Base-by-base conservation (phyloP, 1,140 invertebrate species). In the Himalopsyche phryganea region DNA sequence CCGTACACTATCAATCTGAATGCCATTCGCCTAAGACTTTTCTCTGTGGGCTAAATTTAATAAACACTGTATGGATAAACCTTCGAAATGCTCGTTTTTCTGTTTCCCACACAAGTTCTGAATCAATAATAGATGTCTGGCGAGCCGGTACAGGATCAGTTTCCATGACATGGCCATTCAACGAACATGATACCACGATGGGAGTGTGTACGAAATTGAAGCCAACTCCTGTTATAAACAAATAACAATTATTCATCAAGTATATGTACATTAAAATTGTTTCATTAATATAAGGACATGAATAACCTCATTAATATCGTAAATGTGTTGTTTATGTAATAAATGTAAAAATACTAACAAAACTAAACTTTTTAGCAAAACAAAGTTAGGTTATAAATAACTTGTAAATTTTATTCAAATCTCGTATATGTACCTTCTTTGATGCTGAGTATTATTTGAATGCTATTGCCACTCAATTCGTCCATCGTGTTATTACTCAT, bases 71-170 rank as follows among this genome's bases (percentile, higher is more conserved):
- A n/a, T n/a, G n/a, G n/a, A n/a, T n/a, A n/a, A n/a, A 67, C 66
- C 53, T 60, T 52, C 54, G 48, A 41, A 65, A 53, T n/a, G 56
- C 54, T 35, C 59, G 59, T 50, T 55, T 63, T 11, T 66, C 62
- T n/a, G 63, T 64, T 58, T 66, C 60, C 66, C 66, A 67, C 14
- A 66, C 50, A 9, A 67, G 61, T 18, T 63, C 58, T 10, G 55
- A 62, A 11, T 63, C 56, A 59, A 66, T 66, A 17, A 36, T 2
- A 7, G 62, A 52, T 13, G 28, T 42, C n/a, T 50, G 44, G 15
- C 19, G 11, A 32, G 65, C 19, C 11, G 44, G 28, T 15, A 56
- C 50, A 4, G 59, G 52, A 48, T 66, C 62, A 1, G 62, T 58
- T 54, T 61, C 58, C 13, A 67, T 42, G 18, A 50, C 61, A 45